phyloP scores from a whole-genome alignment of 2,888 invertebrate genomes.

The Drosophila ustulata region DNA sequence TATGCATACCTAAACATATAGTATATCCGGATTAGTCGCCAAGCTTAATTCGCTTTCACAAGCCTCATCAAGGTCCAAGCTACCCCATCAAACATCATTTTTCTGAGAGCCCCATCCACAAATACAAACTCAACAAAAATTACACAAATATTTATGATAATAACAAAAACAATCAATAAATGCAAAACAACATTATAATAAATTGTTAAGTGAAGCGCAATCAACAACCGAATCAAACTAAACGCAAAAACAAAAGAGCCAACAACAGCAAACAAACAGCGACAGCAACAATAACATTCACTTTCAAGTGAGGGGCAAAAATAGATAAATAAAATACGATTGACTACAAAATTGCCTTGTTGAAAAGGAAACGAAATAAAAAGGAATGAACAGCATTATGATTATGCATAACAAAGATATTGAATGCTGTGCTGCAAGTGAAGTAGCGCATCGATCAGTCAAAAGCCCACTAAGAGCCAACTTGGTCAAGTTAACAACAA shows the following conservation, averaged over 20 bases:
- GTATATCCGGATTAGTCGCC: neutral
- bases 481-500: constrained; percentile 52
- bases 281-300: constrained; percentile 52
- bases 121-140: constrained; percentile 11
- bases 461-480: constrained; percentile 24
- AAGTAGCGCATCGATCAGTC: constrained; percentile 49
- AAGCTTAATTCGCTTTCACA: constrained; percentile 49
- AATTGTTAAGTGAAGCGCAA: constrained; percentile 67
- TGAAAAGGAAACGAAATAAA: constrained; percentile 30
- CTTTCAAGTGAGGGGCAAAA: constrained; percentile 48
- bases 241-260: constrained; percentile 48
- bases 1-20: constrained; percentile 36
- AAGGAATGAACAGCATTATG: constrained; percentile 37
- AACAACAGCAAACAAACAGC: constrained; percentile 37
- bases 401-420: constrained; percentile 67
- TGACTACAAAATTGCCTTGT: constrained; percentile 42
- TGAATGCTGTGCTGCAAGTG: constrained; percentile 59
- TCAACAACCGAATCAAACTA: constrained; percentile 53
- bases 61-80: constrained; percentile 36
- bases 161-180: constrained; percentile 70
- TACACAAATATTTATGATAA: constrained; percentile 63
- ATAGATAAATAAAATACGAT: constrained; percentile 27
- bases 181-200: constrained; percentile 65
- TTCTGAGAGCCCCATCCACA: constrained; percentile 34
- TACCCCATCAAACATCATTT: constrained; percentile 23